phyloP scores from a whole-genome alignment of 1,140 invertebrate species.

The Zaprionus inermis region DNA sequence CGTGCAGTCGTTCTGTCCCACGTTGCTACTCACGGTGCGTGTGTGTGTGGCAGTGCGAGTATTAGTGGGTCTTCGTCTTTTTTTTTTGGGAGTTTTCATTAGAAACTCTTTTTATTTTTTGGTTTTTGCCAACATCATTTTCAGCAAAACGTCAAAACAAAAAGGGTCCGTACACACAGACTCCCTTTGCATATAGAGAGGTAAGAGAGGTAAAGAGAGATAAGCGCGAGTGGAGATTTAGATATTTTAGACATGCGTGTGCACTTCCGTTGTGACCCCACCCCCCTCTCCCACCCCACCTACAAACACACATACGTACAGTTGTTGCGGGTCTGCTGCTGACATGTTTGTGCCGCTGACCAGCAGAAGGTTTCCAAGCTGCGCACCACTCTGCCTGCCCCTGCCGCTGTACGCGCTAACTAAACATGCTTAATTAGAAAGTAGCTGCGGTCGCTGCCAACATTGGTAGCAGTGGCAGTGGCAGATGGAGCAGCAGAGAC shows the following conservation, averaged over 20 bases:
- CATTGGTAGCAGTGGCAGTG: constrained; percentile 3
- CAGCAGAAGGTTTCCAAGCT: constrained; percentile 27
- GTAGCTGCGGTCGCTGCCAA: constrained; percentile 59
- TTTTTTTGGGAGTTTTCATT: constrained; percentile 72
- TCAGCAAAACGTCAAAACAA: constrained; percentile 61
- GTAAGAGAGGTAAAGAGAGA: constrained; percentile 31
- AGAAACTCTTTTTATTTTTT: constrained; percentile 59
- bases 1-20: background rate
- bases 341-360: constrained; percentile 61
- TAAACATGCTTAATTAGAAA: constrained; percentile 82
- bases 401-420: constrained; percentile 41
- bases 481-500: no score
- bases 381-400: background rate
- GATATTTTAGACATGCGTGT: constrained; percentile 77
- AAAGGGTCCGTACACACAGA: constrained; percentile 60
- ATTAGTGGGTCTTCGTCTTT: constrained; percentile 45
- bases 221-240: constrained; percentile 69
- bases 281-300: background rate
- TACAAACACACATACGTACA: constrained; percentile 5
- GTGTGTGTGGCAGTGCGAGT: constrained; percentile 28
- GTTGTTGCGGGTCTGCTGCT: constrained; percentile 43
- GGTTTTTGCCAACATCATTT: constrained; percentile 62
- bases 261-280: constrained; percentile 34
- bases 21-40: background rate
- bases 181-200: background rate